Evolutionary conservation across 2,888 invertebrate genomes (phyloP), one percentile per base, ranked within the genome.

Genomic region (Sminthurides aquaticus): DNA sequence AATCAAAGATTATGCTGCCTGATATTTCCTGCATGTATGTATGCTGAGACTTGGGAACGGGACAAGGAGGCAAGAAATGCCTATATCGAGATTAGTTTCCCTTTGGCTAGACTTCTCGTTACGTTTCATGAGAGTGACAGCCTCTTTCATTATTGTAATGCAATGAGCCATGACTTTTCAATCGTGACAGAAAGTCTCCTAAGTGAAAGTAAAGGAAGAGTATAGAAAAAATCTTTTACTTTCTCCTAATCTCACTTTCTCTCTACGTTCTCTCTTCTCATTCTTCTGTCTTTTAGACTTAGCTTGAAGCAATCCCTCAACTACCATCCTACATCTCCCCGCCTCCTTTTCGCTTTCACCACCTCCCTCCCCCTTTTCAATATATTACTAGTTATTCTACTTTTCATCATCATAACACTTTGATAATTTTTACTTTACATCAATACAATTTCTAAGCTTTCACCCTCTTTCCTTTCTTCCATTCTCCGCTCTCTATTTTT

Each of bases 161-260:
- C 62, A 63, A 63, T 63, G 62, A 63, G 57, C 57, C 62, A 57
- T 63, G 62, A 63, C 62, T 62, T 62, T 62, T 62, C 62, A 62
- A 62, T 62, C 62, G 62, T 62, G 62, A 62, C 62, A 62, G 62
- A 62, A 25, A 62, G 56, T 62, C 57, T 62, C 20, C 43, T 56
- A 62, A 57, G 62, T 57, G 62, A 62, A 62, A 49, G 62, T 48
- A 28, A 3, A 25, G 26, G 29, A 11, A 27, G 11, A 25, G 27
- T 28, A 18, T 8, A 20, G 52, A 57, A 57, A 57, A 57, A 26
- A 28, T 26, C 20, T 8, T 26, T n/a, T n/a, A n/a, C n/a, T n/a
- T n/a, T n/a, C n/a, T n/a, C 27, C 15, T 18, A 57, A 57, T 5
- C n/a, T 11, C 11, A 28, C 28, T 20, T 29, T 26, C 29, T 8